These are phyloP conservation scores for Acronicta leporina DNA, from an alignment of 2,888 invertebrate species.

Conservation along the genomic window DNA sequence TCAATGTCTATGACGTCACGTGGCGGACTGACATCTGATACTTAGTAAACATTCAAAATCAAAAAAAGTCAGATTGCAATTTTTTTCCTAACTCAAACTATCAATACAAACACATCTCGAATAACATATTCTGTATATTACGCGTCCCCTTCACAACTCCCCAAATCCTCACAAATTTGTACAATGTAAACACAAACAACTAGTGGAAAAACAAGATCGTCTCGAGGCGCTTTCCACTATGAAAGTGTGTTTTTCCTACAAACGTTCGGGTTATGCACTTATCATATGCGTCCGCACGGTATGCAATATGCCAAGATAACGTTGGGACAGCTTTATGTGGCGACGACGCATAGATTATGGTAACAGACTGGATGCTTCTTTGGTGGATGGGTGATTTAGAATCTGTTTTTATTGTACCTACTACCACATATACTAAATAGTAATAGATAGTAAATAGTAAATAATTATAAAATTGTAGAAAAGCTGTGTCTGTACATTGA, in stretches of 20 bases:
- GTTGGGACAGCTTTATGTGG: constrained; percentile 76
- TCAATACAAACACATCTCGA: constrained; percentile 16
- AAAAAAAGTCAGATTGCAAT: too few species aligned
- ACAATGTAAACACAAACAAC: constrained; percentile 47
- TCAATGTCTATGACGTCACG: too few species aligned
- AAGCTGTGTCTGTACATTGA: too few species aligned
- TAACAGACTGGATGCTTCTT: constrained; percentile 33
- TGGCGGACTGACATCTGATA: too few species aligned
- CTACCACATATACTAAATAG: too few species aligned
- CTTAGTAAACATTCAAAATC: too few species aligned
- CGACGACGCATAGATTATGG: constrained; percentile 54
- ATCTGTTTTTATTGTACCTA: too few species aligned
- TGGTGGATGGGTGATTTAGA: constrained; percentile 18
- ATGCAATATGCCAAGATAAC: constrained; percentile 79
- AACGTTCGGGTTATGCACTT: constrained; percentile 73
- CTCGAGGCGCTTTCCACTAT: constrained; percentile 45
- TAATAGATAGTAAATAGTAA: too few species aligned
- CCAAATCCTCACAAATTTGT: constrained; percentile 18
- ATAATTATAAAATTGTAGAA: too few species aligned
- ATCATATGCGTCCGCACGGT: constrained; percentile 78
- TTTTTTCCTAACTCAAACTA: not conserved
- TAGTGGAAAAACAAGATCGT: constrained; percentile 52
- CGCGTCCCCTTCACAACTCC: constrained; percentile 10
- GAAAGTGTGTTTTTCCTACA: constrained; percentile 57
- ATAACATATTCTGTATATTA: constrained; percentile 15